A percentile compares a stretch with the other conserved stretches of the same genome.
phyloP scores from a whole-genome alignment of 1,140 invertebrate species.

The Chionoecetes opilio region DNA sequence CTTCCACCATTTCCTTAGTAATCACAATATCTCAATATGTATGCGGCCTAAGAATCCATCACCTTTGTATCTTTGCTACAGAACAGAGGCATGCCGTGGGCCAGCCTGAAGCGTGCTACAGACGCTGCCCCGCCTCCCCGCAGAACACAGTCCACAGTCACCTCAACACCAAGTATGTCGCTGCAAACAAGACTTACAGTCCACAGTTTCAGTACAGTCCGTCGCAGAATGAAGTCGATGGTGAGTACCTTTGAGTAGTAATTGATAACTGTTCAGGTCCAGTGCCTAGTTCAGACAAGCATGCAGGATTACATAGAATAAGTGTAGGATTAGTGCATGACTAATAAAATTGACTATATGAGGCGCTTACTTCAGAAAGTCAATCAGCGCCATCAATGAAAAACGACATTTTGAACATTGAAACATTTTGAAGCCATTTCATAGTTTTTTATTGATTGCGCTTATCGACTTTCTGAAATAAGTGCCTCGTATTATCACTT shows the following conservation, averaged over 20 bases:
- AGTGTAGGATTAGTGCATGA: too few relatives aligned
- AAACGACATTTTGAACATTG: too few relatives aligned
- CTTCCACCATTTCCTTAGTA: too few relatives aligned
- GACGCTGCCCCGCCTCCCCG: not conserved
- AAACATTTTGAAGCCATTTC: too few relatives aligned
- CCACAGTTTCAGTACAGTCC: constrained; percentile 16
- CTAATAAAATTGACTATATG: too few relatives aligned
- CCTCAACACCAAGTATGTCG: not conserved
- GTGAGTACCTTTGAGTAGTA: not conserved
- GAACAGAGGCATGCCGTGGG: not conserved
- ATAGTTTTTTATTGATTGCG: too few relatives aligned
- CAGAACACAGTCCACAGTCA: not conserved
- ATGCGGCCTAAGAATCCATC: too few relatives aligned
- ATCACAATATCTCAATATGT: too few relatives aligned
- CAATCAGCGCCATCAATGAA: too few relatives aligned
- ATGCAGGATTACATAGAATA: not conserved
- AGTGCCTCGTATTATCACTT: too few relatives aligned
- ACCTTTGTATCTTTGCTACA: not conserved
- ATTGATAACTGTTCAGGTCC: not conserved
- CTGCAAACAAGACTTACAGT: not conserved
- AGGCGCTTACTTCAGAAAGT: too few relatives aligned
- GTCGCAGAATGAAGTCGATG: constrained; percentile 1
- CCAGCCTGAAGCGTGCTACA: not conserved
- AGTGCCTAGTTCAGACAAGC: not conserved
- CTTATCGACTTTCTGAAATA: too few relatives aligned